Conservation (phyloP, 1,140 invertebrate species). For the Trissolcus basalis region DNA sequence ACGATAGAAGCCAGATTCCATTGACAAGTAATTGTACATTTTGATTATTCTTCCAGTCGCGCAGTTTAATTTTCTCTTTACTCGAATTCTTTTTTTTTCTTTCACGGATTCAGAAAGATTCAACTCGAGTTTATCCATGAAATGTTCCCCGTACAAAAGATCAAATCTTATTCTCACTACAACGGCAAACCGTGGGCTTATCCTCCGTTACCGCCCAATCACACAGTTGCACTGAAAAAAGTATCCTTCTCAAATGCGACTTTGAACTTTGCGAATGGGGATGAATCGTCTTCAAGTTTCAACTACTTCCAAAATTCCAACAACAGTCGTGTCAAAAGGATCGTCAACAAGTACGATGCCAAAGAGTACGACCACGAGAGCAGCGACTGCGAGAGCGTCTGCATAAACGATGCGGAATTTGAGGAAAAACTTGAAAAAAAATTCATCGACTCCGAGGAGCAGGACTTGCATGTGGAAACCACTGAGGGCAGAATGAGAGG, state of each 20-base stretch:
- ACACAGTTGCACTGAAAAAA: slow-evolving; percentile 54
- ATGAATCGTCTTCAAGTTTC: slow-evolving; percentile 12
- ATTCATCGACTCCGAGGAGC: slow-evolving; percentile 10
- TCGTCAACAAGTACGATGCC: slow-evolving; percentile 38
- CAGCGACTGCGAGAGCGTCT: slow-evolving; percentile 31
- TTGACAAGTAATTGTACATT: too few relatives aligned
- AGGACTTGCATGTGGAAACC: slow-evolving; percentile 13
- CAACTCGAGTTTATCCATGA: too few relatives aligned
- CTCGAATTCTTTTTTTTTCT: too few relatives aligned
- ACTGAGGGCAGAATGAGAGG: slow-evolving; percentile 60
- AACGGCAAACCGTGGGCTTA: slow-evolving; percentile 56
- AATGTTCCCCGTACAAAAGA: too few relatives aligned
- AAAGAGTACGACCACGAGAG: slow-evolving; percentile 33
- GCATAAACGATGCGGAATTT: slow-evolving; percentile 25
- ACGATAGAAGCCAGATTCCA: too few relatives aligned
- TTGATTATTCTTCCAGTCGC: too few relatives aligned
- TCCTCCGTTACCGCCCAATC: slow-evolving; percentile 58
- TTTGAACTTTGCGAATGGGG: slow-evolving; percentile 27
- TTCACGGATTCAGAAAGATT: too few relatives aligned
- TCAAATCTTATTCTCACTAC: too few relatives aligned
- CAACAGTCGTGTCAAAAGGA: slow-evolving; percentile 31
- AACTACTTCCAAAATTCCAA: slow-evolving; percentile 22
- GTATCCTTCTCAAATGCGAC: slow-evolving; percentile 62
- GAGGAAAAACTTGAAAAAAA: slow-evolving; percentile 29
- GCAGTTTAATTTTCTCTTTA: too few relatives aligned